phyloP scores from a whole-genome alignment of 2,113 vertebrate genomes.

The Sula dactylatra region DNA sequence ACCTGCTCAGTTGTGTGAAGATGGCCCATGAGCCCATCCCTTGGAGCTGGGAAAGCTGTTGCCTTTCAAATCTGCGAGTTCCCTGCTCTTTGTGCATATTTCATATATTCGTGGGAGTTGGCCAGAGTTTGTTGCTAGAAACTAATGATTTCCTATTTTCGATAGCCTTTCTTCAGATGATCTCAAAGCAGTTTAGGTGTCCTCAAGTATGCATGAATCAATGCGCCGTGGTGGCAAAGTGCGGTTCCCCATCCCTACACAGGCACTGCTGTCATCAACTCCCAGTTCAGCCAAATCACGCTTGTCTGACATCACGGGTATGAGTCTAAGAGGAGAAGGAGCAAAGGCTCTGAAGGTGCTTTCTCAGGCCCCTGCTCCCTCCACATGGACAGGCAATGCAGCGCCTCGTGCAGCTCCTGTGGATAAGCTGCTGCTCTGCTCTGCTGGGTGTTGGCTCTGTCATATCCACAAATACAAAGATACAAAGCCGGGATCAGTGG shows the following conservation, averaged over 20 bases:
- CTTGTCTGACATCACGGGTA: rapidly evolving
- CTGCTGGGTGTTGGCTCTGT: neutral
- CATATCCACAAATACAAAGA: rapidly evolving
- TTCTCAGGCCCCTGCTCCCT: neutral
- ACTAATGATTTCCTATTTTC: neutral
- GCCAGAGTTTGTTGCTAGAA: neutral
- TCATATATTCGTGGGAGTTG: neutral
- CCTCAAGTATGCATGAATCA: neutral
- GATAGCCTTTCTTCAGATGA: neutral
- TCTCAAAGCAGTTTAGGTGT: neutral
- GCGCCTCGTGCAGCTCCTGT: neutral
- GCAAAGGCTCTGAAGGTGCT: neutral
- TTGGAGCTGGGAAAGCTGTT: neutral
- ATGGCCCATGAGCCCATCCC: neutral
- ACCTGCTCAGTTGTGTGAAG: neutral
- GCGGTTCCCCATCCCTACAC: rapidly evolving
- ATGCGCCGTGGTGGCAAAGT: neutral
- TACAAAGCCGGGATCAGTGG: rapidly evolving
- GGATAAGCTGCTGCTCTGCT: neutral
- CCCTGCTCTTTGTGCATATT: neutral
- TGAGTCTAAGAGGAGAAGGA: neutral
- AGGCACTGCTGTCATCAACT: rapidly evolving
- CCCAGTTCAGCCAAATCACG: neutral
- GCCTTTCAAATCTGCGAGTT: neutral
- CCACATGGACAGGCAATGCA: rapidly evolving